These are phyloP conservation scores for Paratilapia polleni DNA, from an alignment of 2,113 vertebrate genomes.

Conservation along the genomic window DNA sequence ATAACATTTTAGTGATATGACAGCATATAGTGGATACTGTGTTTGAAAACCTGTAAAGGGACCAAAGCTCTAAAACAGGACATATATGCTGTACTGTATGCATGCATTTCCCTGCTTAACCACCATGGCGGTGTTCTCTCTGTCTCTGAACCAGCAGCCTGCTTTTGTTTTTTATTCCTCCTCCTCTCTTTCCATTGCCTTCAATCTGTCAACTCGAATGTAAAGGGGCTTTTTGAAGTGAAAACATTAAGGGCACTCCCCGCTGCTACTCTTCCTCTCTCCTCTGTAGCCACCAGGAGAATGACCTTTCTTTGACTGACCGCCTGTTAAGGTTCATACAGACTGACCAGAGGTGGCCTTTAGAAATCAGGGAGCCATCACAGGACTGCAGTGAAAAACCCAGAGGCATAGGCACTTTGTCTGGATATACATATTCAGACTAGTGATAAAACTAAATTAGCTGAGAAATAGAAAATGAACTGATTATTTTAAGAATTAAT, in stretches of 20 bases:
- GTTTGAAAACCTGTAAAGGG: background rate
- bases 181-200: slow-evolving; percentile 26
- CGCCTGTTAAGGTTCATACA: slow-evolving; percentile 59
- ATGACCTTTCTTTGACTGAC: slow-evolving; percentile 80
- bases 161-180: slow-evolving; percentile 45
- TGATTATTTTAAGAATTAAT: background rate
- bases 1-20: background rate
- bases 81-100: background rate
- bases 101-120: background rate
- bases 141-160: slow-evolving; percentile 10
- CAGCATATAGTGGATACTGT: background rate
- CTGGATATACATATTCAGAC: background rate
- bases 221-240: slow-evolving; percentile 68
- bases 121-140: background rate
- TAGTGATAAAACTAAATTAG: background rate
- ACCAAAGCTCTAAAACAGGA: background rate
- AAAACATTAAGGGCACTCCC: slow-evolving; percentile 73
- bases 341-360: slow-evolving; percentile 55
- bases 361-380: slow-evolving; percentile 5
- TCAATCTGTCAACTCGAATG: slow-evolving; percentile 40
- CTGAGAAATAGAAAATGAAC: background rate
- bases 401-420: background rate
- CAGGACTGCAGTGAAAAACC: slow-evolving; percentile 1
- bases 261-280: slow-evolving; percentile 17
- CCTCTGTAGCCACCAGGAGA: slow-evolving; percentile 44